These are phyloP conservation scores for Rhabdomys pumilio DNA, from an alignment of 2,797 vertebrate genomes.

Conservation along the genomic window DNA sequence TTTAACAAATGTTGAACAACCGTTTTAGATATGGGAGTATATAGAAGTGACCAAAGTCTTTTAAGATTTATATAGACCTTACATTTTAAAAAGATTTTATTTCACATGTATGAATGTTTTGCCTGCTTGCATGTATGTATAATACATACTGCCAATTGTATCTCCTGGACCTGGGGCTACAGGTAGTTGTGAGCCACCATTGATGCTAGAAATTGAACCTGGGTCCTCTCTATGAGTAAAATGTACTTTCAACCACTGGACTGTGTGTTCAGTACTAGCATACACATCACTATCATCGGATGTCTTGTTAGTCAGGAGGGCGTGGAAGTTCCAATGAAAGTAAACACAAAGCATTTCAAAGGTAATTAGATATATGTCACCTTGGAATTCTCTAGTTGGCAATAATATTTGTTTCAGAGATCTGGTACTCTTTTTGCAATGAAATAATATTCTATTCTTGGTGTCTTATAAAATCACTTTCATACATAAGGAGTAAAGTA, in stretches of 20 bases:
- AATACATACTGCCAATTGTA: neutral
- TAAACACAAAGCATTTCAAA: conserved; percentile 50
- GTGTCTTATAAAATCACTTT: conserved; percentile 54
- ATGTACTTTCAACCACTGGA: neutral
- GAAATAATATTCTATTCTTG: conserved; percentile 24
- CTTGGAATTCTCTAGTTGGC: conserved; percentile 41
- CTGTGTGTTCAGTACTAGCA: neutral
- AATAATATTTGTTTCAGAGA: conserved; percentile 33
- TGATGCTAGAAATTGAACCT: neutral
- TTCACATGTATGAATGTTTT: neutral
- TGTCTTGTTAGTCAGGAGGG: neutral
- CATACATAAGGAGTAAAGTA: neutral
- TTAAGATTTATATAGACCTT: conserved; percentile 6
- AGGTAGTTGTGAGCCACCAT: neutral
- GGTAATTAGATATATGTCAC: neutral
- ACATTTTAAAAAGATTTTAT: conserved; percentile 13
- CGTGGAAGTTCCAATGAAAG: conserved; percentile 50
- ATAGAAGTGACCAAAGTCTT: conserved; percentile 24
- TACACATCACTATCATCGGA: neutral
- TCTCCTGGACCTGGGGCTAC: neutral
- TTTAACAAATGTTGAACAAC: conserved; percentile 20
- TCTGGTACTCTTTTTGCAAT: conserved; percentile 20
- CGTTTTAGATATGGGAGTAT: neutral
- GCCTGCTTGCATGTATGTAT: neutral
- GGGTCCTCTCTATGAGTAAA: neutral